A percentile compares a stretch with the other conserved stretches of the same genome.
Evolutionary conservation across 2,888 invertebrate species (phyloP).

Genomic region (Spodoptera exigua): DNA sequence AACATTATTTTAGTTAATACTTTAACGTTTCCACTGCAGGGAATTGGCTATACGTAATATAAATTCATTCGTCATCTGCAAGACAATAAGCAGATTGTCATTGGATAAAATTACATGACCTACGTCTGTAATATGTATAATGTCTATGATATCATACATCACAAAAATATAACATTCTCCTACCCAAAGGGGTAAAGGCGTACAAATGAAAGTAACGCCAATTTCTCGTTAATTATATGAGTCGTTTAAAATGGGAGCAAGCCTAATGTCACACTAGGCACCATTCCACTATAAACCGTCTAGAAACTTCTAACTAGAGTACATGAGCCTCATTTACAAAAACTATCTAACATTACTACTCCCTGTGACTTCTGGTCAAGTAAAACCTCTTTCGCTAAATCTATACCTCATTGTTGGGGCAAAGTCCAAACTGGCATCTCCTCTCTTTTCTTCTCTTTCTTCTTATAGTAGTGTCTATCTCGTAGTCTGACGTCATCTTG

Average conservation of each 20-base stretch:
- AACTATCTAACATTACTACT: constrained; percentile 19
- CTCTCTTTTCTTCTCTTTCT: constrained; percentile 81
- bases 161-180: too few species aligned
- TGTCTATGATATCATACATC: too few species aligned
- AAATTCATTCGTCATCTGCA: constrained; percentile 4
- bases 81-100: not conserved
- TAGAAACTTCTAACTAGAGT: too few species aligned
- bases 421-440: constrained; percentile 81
- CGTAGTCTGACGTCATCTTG: constrained; percentile 82
- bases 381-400: constrained; percentile 22
- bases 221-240: too few species aligned
- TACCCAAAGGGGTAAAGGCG: too few species aligned
- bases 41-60: constrained; percentile 14
- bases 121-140: not conserved
- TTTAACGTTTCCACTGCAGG: constrained; percentile 38
- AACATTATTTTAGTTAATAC: constrained; percentile 35
- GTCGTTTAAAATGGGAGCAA: too few species aligned
- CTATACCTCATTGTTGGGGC: constrained; percentile 76
- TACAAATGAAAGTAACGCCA: too few species aligned
- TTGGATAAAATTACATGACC: not conserved
- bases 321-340: not conserved
- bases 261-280: too few species aligned
- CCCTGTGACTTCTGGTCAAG: constrained; percentile 42
- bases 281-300: too few species aligned
- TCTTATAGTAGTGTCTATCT: constrained; percentile 78